Percentiles rank a stretch among this genome's conserved stretches.
phyloP scores from a whole-genome alignment of 2,113 vertebrate species.

The Zosterops borbonicus region DNA sequence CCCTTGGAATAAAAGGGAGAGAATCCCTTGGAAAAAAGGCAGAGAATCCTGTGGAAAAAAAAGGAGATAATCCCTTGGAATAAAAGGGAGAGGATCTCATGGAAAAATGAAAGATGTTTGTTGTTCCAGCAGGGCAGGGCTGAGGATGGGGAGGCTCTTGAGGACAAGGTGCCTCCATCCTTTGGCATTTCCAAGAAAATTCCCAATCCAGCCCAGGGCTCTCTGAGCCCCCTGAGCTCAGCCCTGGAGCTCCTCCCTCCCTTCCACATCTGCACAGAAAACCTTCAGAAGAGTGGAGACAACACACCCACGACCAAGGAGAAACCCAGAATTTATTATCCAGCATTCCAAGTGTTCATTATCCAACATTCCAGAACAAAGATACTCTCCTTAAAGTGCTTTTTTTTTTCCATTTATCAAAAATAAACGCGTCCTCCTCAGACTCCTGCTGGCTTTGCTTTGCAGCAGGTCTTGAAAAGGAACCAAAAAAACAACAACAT shows the following conservation, averaged over 20 bases:
- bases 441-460: not conserved
- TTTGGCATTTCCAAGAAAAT: not conserved
- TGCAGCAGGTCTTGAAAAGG: not conserved
- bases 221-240: rapidly evolving
- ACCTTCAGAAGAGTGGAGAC: not conserved
- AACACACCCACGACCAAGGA: not conserved
- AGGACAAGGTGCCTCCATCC: rapidly evolving
- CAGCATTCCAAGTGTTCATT: conserved; percentile 23
- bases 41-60: not conserved
- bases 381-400: conserved; percentile 39
- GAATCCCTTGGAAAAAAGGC: not conserved
- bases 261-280: rapidly evolving
- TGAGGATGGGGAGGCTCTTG: not conserved
- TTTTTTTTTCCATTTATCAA: not conserved
- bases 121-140: not conserved
- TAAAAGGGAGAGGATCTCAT: too few relatives aligned
- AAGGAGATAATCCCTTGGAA: not conserved
- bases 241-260: not conserved
- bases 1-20: too few relatives aligned
- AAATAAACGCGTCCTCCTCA: not conserved
- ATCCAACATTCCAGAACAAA: conserved; percentile 16
- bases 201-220: not conserved
- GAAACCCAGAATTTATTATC: conserved; percentile 8
- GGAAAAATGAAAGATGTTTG: not conserved
- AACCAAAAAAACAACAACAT: not conserved